phyloP scores from a whole-genome alignment of 2,113 vertebrate species.

The Lepidothrix coronata region DNA sequence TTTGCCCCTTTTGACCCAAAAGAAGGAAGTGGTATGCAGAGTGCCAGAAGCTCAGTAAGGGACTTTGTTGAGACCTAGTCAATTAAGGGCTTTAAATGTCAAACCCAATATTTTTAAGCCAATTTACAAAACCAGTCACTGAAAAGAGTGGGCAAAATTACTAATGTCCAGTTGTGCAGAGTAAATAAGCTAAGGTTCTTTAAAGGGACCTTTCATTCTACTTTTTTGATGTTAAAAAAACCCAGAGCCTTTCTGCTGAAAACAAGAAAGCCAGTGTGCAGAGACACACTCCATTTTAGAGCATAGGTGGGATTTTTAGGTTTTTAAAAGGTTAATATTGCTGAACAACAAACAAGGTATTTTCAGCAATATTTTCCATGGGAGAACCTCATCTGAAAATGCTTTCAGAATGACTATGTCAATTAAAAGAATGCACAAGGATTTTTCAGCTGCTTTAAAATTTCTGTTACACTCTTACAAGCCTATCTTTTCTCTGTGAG shows the following conservation, averaged over 20 bases:
- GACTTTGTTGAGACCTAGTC: not conserved
- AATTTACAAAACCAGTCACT: not conserved
- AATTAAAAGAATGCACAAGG: not conserved
- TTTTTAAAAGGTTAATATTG: constrained; percentile 14
- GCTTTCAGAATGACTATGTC: not conserved
- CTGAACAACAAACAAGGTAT: not conserved
- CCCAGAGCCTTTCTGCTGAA: not conserved
- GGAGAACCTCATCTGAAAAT: not conserved
- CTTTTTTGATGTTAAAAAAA: not conserved
- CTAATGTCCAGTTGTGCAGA: not conserved
- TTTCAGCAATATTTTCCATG: not conserved
- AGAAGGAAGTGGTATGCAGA: constrained; percentile 20
- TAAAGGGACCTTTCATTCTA: constrained; percentile 26
- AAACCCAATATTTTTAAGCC: constrained; percentile 37
- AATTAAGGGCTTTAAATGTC: constrained; percentile 54
- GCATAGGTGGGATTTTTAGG: not conserved
- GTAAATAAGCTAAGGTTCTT: not conserved
- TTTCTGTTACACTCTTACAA: not conserved
- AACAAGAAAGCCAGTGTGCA: not conserved
- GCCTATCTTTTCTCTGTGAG: not conserved
- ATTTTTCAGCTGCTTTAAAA: constrained; percentile 2
- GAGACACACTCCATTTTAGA: not conserved
- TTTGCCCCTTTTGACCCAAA: constrained; percentile 50
- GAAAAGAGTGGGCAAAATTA: constrained; percentile 2
- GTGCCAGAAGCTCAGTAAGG: constrained; percentile 11